Conservation (phyloP, 2,888 invertebrate genomes). For the Epirrhoe tristata region DNA sequence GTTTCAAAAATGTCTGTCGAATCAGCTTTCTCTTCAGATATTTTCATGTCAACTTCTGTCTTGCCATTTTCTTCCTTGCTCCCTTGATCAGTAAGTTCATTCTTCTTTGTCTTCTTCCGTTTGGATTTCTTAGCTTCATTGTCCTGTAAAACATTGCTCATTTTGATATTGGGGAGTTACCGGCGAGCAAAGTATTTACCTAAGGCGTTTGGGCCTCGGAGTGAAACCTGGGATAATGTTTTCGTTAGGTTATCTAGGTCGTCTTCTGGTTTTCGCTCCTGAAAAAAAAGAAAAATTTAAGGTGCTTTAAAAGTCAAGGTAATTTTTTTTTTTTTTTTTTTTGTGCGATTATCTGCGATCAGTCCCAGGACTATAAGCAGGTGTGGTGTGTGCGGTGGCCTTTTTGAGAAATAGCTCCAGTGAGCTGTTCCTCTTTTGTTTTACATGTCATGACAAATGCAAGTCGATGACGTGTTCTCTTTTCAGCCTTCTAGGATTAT, state of each 20-base stretch:
- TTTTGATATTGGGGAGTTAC: slow-evolving; percentile 74
- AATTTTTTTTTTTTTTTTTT: too few relatives aligned
- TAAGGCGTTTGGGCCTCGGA: slow-evolving; percentile 78
- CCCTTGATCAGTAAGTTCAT: slow-evolving; percentile 31
- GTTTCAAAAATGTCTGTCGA: slow-evolving; percentile 31
- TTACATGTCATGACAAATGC: too few relatives aligned
- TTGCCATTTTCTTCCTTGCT: slow-evolving; percentile 23
- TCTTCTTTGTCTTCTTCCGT: slow-evolving; percentile 54
- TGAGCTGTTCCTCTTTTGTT: too few relatives aligned
- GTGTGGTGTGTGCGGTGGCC: too few relatives aligned
- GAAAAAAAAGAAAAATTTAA: slow-evolving; percentile 52
- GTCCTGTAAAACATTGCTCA: slow-evolving; percentile 79
- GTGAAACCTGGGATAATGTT: slow-evolving; percentile 81
- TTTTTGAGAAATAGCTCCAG: too few relatives aligned
- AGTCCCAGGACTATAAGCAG: too few relatives aligned
- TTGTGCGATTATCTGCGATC: too few relatives aligned
- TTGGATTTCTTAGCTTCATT: slow-evolving; percentile 65
- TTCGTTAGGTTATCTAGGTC: slow-evolving; percentile 79
- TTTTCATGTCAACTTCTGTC: slow-evolving; percentile 6
- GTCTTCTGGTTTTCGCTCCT: slow-evolving; percentile 68
- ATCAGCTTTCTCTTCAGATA: slow-evolving; percentile 1
- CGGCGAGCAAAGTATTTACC: slow-evolving; percentile 76
- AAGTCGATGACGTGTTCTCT: too few relatives aligned
- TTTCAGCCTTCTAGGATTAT: too few relatives aligned
- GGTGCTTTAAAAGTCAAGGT: too few relatives aligned